A percentile compares a stretch with the other conserved stretches of the same genome.
Conservation (phyloP, 1,140 invertebrate species). For the Wasmannia auropunctata region DNA sequence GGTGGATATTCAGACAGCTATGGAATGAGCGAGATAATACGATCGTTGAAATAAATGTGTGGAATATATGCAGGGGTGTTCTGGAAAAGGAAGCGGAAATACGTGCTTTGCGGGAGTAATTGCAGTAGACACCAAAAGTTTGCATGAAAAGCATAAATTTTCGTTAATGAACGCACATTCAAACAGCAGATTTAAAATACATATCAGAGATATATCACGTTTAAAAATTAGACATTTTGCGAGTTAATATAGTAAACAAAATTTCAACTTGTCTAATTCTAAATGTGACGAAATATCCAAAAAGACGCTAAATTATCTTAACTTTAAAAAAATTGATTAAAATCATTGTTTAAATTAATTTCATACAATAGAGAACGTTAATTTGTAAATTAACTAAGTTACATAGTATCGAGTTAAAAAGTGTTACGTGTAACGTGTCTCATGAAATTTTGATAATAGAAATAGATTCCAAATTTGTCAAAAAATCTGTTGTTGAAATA, state of each 20-base stretch:
- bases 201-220: background rate
- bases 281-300: background rate
- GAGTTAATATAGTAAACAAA: background rate
- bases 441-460: background rate
- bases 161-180: background rate
- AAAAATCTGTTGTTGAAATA: background rate
- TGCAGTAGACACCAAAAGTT: background rate
- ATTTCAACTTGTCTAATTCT: background rate
- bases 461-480: background rate
- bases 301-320: background rate
- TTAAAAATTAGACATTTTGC: background rate
- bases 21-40: background rate
- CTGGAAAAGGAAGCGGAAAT: background rate
- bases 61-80: background rate
- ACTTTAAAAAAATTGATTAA: background rate
- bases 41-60: background rate
- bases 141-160: background rate
- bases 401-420: background rate
- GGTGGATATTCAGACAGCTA: background rate
- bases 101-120: background rate
- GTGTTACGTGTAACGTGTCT: background rate
- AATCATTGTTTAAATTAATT: background rate
- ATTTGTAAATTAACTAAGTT: background rate
- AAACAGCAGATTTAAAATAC: background rate
- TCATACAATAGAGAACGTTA: background rate